A percentile compares a stretch with the other conserved stretches of the same genome.
Evolutionary conservation across 2,797 vertebrate species (phyloP).

Genomic region (Sebastes hopkinsi): DNA sequence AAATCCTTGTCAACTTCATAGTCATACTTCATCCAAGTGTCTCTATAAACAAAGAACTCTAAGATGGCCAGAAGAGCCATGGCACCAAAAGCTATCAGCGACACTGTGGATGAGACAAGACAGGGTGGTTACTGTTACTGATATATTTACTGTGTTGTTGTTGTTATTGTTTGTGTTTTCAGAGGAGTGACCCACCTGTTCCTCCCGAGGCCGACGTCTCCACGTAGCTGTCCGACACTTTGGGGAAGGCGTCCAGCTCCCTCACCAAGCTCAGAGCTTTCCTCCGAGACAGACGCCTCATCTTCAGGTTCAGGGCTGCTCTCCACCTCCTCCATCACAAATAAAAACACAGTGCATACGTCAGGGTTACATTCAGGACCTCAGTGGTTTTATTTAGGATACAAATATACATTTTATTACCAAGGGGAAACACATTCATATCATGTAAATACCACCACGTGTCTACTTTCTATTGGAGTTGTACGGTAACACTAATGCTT

Average conservation of each 20-base stretch:
- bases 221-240: conserved; percentile 97
- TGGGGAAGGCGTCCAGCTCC: conserved; percentile 97
- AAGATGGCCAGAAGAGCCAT: conserved; percentile 93
- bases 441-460: background rate
- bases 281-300: conserved; percentile 94
- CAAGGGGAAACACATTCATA: background rate
- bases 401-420: background rate
- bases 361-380: background rate
- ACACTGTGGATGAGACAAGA: conserved; percentile 81
- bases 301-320: conserved; percentile 72
- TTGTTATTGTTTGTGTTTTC: background rate
- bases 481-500: background rate
- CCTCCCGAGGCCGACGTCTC: conserved; percentile 93
- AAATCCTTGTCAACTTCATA: conserved; percentile 98
- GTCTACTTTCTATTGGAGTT: background rate
- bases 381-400: background rate
- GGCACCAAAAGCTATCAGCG: conserved; percentile 90
- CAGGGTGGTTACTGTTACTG: background rate
- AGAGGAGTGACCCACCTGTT: conserved; percentile 83
- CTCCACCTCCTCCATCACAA: background rate
- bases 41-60: conserved; percentile 94
- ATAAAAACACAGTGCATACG: background rate
- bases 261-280: conserved; percentile 95
- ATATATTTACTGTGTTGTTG: rapidly evolving
- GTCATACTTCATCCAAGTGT: conserved; percentile 98